Evolutionary conservation across 1,140 invertebrate species (phyloP), one percentile per base, ranked within the genome.

Genomic region (Phthorimaea operculella): DNA sequence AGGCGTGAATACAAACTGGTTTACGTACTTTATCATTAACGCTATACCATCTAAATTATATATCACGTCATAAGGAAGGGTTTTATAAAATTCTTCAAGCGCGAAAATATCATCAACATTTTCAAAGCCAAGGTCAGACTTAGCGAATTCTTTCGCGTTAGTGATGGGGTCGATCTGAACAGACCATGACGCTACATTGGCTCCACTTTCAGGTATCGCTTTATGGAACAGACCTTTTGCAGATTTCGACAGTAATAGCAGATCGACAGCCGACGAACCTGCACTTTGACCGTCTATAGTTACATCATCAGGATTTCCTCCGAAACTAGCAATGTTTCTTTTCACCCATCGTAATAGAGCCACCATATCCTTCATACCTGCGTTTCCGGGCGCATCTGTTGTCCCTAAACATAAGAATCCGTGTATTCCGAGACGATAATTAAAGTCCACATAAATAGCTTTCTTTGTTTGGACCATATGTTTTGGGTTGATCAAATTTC

Each of bases 161-260:
- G 69, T 33, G 10, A 73, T 47, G 1, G 77, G 77, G 57, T 74
- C 68, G 10, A 60, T 33, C 56, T 75, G 71, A 34, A 76, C 45
- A 47, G 56, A 59, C 54, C 62, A 68, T 17, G 48, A 54, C 3
- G 64, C 63, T 15, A 68, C 16, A 54, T 55, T 64, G 0, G 64
- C 54, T 2, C 78, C 74, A 47, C 78, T 79, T 52, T 78, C 70
- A 4, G 70, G 58, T 14, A 81, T 76, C 12, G 68, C 76, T 57
- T 72, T 79, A 10, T 66, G 21, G 54, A 77, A 77, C 8, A 79
- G 55, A 10, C 73, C 74, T 54, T 60, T 57, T 0, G 72, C 54
- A 28, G 54, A 52, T n/a, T 63, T 58, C 16, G 76, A 79, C 0
- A 79, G 17, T 48, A 68, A 66, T 10, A 76, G 52, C 7, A 73